A percentile compares a stretch with the other conserved stretches of the same genome.
Conservation (phyloP, 1,140 invertebrate species). For the Bombus ignitus region DNA sequence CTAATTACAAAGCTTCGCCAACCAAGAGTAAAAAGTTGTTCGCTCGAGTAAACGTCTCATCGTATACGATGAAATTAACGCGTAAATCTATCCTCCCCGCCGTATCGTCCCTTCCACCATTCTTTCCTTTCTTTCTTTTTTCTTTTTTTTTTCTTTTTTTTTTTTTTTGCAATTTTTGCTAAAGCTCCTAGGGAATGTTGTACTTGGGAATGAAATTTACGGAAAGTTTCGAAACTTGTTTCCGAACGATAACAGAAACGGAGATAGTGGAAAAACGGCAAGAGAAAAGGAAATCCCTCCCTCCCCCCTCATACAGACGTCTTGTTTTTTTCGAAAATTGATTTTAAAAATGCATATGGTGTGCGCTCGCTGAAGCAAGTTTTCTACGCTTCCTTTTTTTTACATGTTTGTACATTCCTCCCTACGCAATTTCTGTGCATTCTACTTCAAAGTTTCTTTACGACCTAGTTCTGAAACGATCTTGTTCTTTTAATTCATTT, state of each 20-base stretch:
- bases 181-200: background rate
- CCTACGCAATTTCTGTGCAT: no score
- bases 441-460: background rate
- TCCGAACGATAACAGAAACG: conserved; percentile 30
- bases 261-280: background rate
- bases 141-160: background rate
- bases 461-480: background rate
- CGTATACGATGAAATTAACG: conserved; percentile 8
- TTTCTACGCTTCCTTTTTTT: background rate
- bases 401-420: background rate
- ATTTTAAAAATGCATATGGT: conserved; percentile 3
- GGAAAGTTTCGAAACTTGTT: conserved; percentile 25
- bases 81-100: background rate
- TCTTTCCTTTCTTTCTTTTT: no score
- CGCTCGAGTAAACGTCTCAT: background rate
- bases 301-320: background rate
- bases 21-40: background rate
- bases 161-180: background rate
- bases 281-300: background rate
- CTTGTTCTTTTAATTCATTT: background rate
- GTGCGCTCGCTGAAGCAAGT: background rate
- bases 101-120: no score
- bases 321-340: conserved; percentile 27
- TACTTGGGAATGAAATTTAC: conserved; percentile 20
- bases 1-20: background rate